A percentile compares a stretch with the other conserved stretches of the same genome.
Evolutionary conservation across 2,797 vertebrate genomes (phyloP).

Genomic region (Pangasius djambal): DNA sequence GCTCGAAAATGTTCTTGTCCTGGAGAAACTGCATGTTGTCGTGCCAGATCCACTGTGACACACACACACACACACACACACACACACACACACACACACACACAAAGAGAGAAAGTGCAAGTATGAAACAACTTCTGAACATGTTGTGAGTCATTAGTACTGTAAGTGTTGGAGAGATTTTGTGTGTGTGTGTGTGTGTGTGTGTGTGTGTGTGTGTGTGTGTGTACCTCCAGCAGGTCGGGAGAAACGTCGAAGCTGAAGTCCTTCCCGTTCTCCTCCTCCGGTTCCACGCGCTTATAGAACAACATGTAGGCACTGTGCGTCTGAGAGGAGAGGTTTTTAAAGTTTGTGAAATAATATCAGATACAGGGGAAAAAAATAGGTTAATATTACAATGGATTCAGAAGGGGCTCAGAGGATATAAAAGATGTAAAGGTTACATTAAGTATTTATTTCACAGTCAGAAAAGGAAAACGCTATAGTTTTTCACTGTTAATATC

Average conservation of each 20-base stretch:
- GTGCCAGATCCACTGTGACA: constrained; percentile 96
- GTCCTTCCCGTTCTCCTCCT: constrained; percentile 94
- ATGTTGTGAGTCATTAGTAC: background rate
- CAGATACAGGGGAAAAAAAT: too few relatives aligned
- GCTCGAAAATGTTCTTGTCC: constrained; percentile 99
- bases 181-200: background rate
- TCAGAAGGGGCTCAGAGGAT: background rate
- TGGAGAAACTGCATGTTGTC: constrained; percentile 99
- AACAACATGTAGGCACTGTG: constrained; percentile 99
- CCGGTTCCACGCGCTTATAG: constrained; percentile 95
- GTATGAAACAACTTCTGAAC: background rate
- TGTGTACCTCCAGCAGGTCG: constrained; percentile 79
- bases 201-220: background rate
- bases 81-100: constrained; percentile 51
- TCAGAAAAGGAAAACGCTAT: background rate
- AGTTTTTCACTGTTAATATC: background rate
- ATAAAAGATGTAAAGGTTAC: background rate
- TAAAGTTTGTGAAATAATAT: too few relatives aligned
- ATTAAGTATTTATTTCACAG: background rate
- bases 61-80: background rate
- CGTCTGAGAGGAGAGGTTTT: constrained; percentile 74
- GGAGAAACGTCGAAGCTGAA: constrained; percentile 96
- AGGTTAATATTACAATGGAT: background rate
- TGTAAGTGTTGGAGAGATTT: too few relatives aligned
- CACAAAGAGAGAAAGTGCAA: background rate